These are phyloP conservation scores for Machimus atricapillus DNA, from an alignment of 2,888 invertebrate species.

Conservation along the genomic window DNA sequence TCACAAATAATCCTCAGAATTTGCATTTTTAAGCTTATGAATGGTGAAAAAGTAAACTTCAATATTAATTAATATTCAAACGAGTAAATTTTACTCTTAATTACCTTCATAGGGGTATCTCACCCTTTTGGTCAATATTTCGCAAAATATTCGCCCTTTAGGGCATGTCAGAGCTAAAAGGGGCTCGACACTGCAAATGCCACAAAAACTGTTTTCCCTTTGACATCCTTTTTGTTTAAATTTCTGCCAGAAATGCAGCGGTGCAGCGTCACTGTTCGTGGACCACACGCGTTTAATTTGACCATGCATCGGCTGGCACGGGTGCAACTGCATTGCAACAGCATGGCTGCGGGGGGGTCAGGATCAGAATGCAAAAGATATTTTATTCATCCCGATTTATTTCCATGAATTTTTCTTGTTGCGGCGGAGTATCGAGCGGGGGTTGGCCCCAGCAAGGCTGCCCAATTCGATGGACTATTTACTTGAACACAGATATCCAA, in stretches of 20 bases:
- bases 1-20: not conserved
- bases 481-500: not conserved
- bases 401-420: not conserved
- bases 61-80: not conserved
- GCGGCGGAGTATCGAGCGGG: not conserved
- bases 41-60: not conserved
- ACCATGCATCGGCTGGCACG: not conserved
- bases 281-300: not conserved
- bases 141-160: not conserved
- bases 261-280: not conserved
- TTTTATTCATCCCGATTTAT: conserved; percentile 2
- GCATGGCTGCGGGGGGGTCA: not conserved
- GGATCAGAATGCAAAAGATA: not conserved
- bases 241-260: not conserved
- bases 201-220: not conserved
- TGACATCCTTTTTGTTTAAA: not conserved
- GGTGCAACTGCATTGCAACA: not conserved
- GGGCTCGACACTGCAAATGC: not conserved
- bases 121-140: not conserved
- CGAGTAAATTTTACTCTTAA: not conserved
- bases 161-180: not conserved
- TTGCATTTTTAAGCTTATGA: not conserved
- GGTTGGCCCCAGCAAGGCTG: not conserved
- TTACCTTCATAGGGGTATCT: not conserved
- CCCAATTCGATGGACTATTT: not conserved